Conservation (phyloP, 2,888 invertebrate species). For the Drosophila gaucha region DNA sequence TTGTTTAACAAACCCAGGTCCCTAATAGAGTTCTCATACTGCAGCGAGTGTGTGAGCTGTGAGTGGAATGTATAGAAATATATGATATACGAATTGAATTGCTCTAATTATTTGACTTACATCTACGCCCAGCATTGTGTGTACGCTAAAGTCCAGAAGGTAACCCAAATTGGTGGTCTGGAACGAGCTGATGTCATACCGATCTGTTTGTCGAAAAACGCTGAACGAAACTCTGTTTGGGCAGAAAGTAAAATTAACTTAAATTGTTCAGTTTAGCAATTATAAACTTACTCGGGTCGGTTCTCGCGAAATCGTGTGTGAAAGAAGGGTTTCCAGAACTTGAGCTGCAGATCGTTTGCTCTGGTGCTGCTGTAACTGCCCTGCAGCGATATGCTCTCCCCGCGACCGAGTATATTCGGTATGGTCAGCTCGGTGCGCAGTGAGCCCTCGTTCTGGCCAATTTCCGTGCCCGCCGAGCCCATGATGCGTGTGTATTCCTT, state of each 20-base stretch:
- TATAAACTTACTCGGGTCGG: constrained; percentile 87
- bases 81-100: neutral
- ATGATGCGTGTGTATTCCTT: constrained; percentile 92
- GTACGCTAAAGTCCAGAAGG: constrained; percentile 90
- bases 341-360: constrained; percentile 92
- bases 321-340: constrained; percentile 93
- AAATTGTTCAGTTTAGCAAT: neutral
- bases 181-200: constrained; percentile 87
- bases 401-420: constrained; percentile 95
- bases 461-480: constrained; percentile 93
- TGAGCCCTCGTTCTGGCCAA: constrained; percentile 96
- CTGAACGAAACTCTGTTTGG: constrained; percentile 88
- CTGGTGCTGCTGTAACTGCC: constrained; percentile 94
- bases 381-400: constrained; percentile 92
- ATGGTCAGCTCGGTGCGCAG: constrained; percentile 88
- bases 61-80: fast-evolving
- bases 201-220: constrained; percentile 88
- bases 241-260: neutral
- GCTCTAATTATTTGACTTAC: constrained; percentile 52
- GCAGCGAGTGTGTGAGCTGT: constrained; percentile 92
- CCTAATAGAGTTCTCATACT: constrained; percentile 94
- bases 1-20: constrained; percentile 91
- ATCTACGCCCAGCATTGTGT: constrained; percentile 85
- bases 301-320: constrained; percentile 86
- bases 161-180: constrained; percentile 91